phyloP scores from a whole-genome alignment of 2,113 vertebrate species.

The Gadus chalcogrammus region DNA sequence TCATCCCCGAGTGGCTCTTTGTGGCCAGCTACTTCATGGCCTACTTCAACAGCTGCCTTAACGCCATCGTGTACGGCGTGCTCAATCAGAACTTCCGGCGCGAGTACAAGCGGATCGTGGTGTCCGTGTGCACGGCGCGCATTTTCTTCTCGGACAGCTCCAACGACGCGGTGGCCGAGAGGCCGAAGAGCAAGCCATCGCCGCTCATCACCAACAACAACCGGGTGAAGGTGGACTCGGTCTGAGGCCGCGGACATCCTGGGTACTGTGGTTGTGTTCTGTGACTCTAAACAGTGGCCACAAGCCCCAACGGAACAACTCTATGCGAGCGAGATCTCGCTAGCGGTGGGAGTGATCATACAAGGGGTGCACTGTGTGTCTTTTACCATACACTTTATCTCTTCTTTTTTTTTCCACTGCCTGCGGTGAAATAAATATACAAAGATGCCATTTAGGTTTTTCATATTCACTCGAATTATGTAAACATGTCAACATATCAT shows the following conservation, averaged over 20 bases:
- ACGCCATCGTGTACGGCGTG: conserved; percentile 93
- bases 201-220: conserved; percentile 87
- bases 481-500: conserved; percentile 54
- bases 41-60: conserved; percentile 99
- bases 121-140: conserved; percentile 83
- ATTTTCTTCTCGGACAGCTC: conserved; percentile 87
- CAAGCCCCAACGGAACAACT: neutral
- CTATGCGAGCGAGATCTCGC: neutral
- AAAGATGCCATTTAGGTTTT: conserved; percentile 53
- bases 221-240: conserved; percentile 88
- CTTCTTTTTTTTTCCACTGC: conserved; percentile 45
- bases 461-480: conserved; percentile 65
- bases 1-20: conserved; percentile 95
- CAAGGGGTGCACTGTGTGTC: conserved; percentile 42
- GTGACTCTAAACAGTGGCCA: conserved; percentile 53
- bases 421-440: conserved; percentile 59
- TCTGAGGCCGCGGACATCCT: conserved; percentile 66
- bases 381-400: conserved; percentile 59
- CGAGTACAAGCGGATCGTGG: conserved; percentile 90
- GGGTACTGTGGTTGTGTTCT: neutral
- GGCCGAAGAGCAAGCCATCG: conserved; percentile 87
- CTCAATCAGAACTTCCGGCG: conserved; percentile 96
- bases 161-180: conserved; percentile 78
- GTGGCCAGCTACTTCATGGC: conserved; percentile 97
- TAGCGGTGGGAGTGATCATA: too few relatives aligned